Evolutionary conservation across 2,888 invertebrate species (phyloP).

Genomic region (Ochropleura leucogaster): DNA sequence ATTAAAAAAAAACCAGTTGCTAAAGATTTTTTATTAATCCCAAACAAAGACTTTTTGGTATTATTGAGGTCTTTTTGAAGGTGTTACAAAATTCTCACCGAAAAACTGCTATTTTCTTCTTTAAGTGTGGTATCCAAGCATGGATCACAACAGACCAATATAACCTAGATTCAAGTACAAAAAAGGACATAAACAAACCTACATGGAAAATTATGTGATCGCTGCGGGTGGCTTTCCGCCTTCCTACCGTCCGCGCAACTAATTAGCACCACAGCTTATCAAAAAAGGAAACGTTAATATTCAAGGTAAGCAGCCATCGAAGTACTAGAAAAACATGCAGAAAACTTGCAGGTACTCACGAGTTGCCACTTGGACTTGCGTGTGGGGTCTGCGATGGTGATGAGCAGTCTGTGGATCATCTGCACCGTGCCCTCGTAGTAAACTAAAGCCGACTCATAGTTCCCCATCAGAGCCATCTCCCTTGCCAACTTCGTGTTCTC

Average conservation of each 20-base stretch:
- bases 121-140: conserved; percentile 5
- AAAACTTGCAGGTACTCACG: conserved; percentile 88
- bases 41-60: conserved; percentile 17
- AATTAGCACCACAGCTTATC: conserved; percentile 83
- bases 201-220: conserved; percentile 64
- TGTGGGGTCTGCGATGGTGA: conserved; percentile 94
- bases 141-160: conserved; percentile 13
- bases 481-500: conserved; percentile 98
- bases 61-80: neutral
- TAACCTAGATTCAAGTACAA: conserved; percentile 37
- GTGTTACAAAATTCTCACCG: neutral
- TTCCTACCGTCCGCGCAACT: conserved; percentile 78
- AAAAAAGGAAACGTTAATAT: conserved; percentile 84
- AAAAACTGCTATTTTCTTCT: neutral
- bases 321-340: conserved; percentile 61
- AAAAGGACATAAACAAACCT: conserved; percentile 69
- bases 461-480: conserved; percentile 98
- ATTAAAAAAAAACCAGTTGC: conserved; percentile 5
- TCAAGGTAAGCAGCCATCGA: conserved; percentile 83
- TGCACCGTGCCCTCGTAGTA: conserved; percentile 98
- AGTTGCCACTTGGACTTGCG: conserved; percentile 97
- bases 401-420: conserved; percentile 96
- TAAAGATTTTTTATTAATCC: neutral
- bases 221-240: conserved; percentile 83
- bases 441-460: conserved; percentile 98